Conservation (phyloP, 2,888 invertebrate species). For the Platycheirus albimanus region DNA sequence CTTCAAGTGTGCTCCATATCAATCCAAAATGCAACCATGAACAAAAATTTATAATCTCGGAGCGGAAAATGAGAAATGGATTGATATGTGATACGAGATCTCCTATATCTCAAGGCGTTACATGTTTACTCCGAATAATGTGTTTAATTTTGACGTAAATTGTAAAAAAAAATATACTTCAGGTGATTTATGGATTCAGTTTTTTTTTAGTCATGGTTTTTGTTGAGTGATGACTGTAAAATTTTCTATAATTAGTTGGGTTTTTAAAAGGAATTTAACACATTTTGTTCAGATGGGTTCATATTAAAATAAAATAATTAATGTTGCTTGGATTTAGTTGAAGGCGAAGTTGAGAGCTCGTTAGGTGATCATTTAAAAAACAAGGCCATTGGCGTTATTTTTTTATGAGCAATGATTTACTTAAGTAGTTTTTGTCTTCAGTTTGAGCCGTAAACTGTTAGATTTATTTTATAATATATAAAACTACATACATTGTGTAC, state of each 20-base stretch:
- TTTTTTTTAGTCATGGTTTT: not conserved
- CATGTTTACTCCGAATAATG: conserved; percentile 52
- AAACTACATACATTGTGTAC: too few species aligned
- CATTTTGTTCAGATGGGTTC: not conserved
- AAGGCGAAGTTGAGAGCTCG: too few species aligned
- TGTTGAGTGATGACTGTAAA: not conserved
- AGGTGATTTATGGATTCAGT: conserved; percentile 19
- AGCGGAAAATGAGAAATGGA: conserved; percentile 61
- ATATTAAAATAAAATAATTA: not conserved
- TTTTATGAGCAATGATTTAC: too few species aligned
- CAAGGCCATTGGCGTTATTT: too few species aligned
- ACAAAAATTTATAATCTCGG: conserved; percentile 37
- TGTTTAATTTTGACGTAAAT: conserved; percentile 63
- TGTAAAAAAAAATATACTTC: conserved; percentile 36
- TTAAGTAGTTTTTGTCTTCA: too few species aligned
- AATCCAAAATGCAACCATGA: conserved; percentile 50
- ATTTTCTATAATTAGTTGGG: too few species aligned
- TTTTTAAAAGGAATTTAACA: too few species aligned
- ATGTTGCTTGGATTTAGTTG: too few species aligned
- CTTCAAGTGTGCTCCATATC: conserved; percentile 63
- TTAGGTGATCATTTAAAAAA: too few species aligned
- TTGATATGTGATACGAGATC: conserved; percentile 60
- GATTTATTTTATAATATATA: too few species aligned
- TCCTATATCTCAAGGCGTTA: conserved; percentile 18
- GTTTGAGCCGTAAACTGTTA: too few species aligned